phyloP scores from a whole-genome alignment of 2,113 vertebrate species.

The Callorhinus ursinus region DNA sequence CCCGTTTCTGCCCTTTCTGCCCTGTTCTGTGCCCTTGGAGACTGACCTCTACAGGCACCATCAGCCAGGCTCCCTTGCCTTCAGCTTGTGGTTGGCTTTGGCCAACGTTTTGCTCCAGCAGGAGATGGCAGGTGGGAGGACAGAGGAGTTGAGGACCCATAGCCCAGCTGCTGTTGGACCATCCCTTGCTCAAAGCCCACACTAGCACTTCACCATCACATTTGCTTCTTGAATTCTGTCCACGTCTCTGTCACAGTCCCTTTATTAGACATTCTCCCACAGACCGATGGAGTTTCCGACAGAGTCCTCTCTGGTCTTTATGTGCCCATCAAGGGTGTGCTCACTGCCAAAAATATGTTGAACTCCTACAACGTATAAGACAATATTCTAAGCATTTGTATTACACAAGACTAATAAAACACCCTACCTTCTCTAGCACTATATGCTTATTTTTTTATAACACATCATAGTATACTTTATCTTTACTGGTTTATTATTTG shows the following conservation, averaged over 20 bases:
- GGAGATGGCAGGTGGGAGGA: too few relatives aligned
- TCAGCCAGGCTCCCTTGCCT: neutral
- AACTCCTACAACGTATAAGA: neutral
- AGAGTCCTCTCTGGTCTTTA: neutral
- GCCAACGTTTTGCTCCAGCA: neutral
- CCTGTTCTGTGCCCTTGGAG: neutral
- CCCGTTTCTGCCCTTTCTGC: neutral
- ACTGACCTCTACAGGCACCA: neutral
- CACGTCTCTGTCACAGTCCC: neutral
- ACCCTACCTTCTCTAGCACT: neutral
- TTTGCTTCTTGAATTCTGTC: neutral
- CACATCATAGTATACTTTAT: rapidly evolving
- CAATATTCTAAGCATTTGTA: neutral
- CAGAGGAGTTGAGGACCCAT: neutral
- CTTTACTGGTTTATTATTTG: neutral
- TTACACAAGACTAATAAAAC: neutral
- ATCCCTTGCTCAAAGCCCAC: neutral
- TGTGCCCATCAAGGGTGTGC: rapidly evolving
- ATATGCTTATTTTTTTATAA: neutral
- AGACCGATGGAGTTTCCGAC: neutral
- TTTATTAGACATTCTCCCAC: neutral
- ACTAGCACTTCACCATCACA: rapidly evolving
- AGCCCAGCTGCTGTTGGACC: rapidly evolving
- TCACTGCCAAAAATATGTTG: neutral
- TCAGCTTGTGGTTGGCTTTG: neutral